These are phyloP conservation scores for Cebus imitator DNA, from an alignment of 2,113 vertebrate genomes.

Conservation along the genomic window DNA sequence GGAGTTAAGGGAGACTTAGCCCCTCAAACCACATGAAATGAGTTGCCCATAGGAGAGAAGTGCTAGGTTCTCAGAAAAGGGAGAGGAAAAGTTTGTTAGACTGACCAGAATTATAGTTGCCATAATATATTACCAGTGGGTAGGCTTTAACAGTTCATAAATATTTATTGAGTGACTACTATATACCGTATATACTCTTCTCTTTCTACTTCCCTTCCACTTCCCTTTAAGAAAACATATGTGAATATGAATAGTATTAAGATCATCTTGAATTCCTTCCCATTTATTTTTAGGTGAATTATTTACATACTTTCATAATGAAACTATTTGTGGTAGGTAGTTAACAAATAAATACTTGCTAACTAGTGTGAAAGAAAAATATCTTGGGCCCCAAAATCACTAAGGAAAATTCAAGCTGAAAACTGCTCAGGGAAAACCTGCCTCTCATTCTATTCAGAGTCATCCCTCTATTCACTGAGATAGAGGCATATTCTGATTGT, in stretches of 20 bases:
- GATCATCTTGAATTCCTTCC: background rate
- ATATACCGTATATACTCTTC: background rate
- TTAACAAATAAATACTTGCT: conserved; percentile 15
- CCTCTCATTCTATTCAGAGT: too few species aligned
- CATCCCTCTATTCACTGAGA: too few species aligned
- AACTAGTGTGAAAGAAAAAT: too few species aligned
- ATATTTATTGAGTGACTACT: background rate
- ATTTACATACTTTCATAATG: background rate
- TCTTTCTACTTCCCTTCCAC: background rate
- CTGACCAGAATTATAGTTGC: background rate
- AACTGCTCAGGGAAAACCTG: too few species aligned
- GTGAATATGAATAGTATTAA: background rate
- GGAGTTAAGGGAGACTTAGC: background rate
- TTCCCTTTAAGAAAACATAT: conserved; percentile 12
- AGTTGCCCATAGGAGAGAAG: background rate
- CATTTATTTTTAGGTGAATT: background rate
- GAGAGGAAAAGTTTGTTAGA: background rate
- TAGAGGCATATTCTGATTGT: too few species aligned
- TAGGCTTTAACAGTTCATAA: background rate
- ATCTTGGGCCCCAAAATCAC: too few species aligned
- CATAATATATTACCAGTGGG: background rate
- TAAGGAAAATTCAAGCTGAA: too few species aligned
- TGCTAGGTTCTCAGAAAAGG: background rate
- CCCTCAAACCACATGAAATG: background rate
- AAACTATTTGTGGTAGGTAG: background rate